A percentile compares a stretch with the other conserved stretches of the same genome.
Evolutionary conservation across 2,113 vertebrate genomes (phyloP).

Genomic region (Onychorhynchus coronatus): DNA sequence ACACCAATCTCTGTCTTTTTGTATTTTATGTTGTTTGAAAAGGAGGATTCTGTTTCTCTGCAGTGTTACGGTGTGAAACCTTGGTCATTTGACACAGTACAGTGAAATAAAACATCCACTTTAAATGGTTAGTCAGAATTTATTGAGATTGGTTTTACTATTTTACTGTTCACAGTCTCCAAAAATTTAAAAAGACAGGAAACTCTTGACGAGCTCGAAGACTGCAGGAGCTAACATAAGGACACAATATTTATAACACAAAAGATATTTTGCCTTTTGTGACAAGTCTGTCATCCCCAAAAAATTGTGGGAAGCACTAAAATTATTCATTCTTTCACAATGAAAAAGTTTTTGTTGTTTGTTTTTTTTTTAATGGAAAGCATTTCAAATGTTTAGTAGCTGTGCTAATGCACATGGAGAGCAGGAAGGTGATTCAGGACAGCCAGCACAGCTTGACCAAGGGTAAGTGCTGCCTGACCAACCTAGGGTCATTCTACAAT

Average conservation of each 20-base stretch:
- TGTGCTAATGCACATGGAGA: background rate
- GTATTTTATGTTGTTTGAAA: background rate
- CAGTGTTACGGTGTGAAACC: background rate
- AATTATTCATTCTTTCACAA: background rate
- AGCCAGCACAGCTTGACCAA: background rate
- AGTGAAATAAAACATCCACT: background rate
- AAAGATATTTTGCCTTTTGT: background rate
- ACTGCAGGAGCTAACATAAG: background rate
- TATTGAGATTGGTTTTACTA: background rate
- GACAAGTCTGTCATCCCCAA: background rate
- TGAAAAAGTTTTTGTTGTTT: no score
- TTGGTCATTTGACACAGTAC: background rate
- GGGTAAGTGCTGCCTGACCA: background rate
- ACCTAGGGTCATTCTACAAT: background rate
- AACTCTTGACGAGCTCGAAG: background rate
- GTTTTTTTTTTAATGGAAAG: background rate
- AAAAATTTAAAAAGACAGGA: background rate
- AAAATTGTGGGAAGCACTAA: background rate
- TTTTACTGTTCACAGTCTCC: background rate
- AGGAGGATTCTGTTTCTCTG: background rate
- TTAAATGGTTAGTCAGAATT: background rate
- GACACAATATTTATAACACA: no score
- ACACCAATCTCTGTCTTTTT: background rate
- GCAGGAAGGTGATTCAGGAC: background rate
- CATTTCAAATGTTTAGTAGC: background rate